Evolutionary conservation across 2,797 vertebrate species (phyloP).

Genomic region (Sebastes diaconus): DNA sequence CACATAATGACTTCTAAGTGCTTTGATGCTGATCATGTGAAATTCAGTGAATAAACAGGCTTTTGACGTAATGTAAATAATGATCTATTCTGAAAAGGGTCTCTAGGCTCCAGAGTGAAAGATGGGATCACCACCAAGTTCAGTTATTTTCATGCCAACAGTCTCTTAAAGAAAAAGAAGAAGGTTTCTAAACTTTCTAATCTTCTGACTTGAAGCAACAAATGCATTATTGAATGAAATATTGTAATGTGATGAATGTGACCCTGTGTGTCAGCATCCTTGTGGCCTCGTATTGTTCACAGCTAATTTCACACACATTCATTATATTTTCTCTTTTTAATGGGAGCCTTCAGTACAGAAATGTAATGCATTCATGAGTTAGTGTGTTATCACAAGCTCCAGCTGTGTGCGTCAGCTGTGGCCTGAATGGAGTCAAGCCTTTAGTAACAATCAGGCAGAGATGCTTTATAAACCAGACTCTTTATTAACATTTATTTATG

Average conservation of each 20-base stretch:
- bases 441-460: background rate
- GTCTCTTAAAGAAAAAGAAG: background rate
- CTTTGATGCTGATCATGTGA: background rate
- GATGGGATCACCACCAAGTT: background rate
- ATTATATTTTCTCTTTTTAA: slow-evolving; percentile 3
- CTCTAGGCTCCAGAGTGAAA: background rate
- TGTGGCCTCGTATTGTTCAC: background rate
- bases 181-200: background rate
- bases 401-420: slow-evolving; percentile 23
- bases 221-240: slow-evolving; percentile 15
- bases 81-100: background rate
- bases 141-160: background rate
- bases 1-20: background rate
- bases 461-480: no score
- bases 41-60: background rate
- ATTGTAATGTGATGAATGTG: background rate
- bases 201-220: background rate
- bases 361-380: slow-evolving; percentile 14
- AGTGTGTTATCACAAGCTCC: slow-evolving; percentile 15
- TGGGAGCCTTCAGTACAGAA: background rate
- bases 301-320: background rate
- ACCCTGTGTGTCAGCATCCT: background rate
- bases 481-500: background rate
- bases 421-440: background rate
- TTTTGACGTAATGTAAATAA: background rate